Percentiles rank a stretch among this genome's conserved stretches.
Evolutionary conservation across 2,888 invertebrate species (phyloP).

Genomic region (Caenorhabditis sulstoni): DNA sequence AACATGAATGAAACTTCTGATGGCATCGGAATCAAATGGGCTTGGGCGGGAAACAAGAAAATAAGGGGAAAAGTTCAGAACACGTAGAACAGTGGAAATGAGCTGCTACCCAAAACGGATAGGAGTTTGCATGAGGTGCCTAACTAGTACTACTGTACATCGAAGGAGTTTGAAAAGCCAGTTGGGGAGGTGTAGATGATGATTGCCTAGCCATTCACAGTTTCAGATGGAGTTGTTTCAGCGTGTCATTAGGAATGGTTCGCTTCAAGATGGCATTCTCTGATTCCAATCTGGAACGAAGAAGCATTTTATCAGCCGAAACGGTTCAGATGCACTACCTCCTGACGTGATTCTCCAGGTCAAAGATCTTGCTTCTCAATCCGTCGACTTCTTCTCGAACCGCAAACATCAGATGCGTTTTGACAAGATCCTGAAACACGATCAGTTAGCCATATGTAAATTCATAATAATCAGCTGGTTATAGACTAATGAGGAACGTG

Average conservation of each 20-base stretch:
- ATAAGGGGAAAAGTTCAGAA: conserved; percentile 6
- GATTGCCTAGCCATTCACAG: conserved; percentile 10
- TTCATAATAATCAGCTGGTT: conserved; percentile 33
- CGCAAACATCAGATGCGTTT: conserved; percentile 95
- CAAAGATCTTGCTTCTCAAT: conserved; percentile 92
- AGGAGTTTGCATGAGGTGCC: conserved; percentile 30
- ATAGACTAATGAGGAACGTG: conserved; percentile 20
- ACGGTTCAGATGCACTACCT: not conserved
- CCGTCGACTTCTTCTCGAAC: conserved; percentile 96
- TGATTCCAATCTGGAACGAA: conserved; percentile 85
- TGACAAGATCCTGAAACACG: conserved; percentile 87
- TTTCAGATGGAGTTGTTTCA: conserved; percentile 84
- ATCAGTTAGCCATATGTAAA: not conserved
- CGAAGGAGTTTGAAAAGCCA: not conserved
- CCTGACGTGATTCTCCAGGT: conserved; percentile 89
- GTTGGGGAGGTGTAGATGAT: not conserved
- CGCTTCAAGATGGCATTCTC: conserved; percentile 92
- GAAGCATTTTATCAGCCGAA: not conserved
- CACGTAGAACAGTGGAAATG: conserved; percentile 26
- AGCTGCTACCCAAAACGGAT: conserved; percentile 21
- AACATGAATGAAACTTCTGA: not conserved
- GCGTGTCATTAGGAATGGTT: conserved; percentile 91
- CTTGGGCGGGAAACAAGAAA: not conserved
- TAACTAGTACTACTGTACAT: conserved; percentile 39
- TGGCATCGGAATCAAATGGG: conserved; percentile 15